A percentile compares a stretch with the other conserved stretches of the same genome.
These are phyloP conservation scores for Drosophila equinoxialis DNA, from an alignment of 1,140 invertebrate genomes.

Conservation along the genomic window DNA sequence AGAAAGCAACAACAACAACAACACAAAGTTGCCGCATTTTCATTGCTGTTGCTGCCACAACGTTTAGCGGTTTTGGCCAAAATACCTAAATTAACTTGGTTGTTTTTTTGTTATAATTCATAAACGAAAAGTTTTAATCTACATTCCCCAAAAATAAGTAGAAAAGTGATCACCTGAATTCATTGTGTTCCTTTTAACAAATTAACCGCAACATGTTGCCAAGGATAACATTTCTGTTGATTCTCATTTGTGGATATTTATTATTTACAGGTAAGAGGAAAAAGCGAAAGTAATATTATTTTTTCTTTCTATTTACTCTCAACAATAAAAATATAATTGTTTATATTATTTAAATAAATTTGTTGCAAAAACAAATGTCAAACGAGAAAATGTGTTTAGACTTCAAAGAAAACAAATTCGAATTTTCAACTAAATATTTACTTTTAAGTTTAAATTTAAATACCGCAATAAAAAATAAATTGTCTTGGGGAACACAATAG, in stretches of 20 bases:
- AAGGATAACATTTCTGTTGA: constrained; percentile 69
- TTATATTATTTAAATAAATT: not conserved
- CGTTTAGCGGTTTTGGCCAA: not conserved
- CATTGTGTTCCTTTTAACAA: constrained; percentile 12
- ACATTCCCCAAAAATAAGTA: too few species aligned
- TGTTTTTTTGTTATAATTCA: not conserved
- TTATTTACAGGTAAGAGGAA: constrained; percentile 66
- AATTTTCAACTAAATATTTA: too few species aligned
- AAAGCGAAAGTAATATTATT: not conserved
- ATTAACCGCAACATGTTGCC: constrained; percentile 69
- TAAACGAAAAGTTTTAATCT: too few species aligned
- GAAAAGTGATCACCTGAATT: too few species aligned
- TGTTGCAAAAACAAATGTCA: too few species aligned
- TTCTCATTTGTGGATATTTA: constrained; percentile 79
- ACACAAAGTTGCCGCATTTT: constrained; percentile 4
- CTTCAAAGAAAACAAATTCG: too few species aligned
- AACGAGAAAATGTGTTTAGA: too few species aligned
- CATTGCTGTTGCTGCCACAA: not conserved
- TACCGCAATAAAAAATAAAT: too few species aligned
- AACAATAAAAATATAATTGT: not conserved
- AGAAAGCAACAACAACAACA: constrained; percentile 12
- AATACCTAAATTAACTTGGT: not conserved
- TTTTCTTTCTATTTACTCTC: not conserved
- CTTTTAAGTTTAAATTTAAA: too few species aligned
- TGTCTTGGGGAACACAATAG: too few species aligned